phyloP scores from a whole-genome alignment of 1,140 invertebrate species.

The Panagrolaimus sp. region DNA sequence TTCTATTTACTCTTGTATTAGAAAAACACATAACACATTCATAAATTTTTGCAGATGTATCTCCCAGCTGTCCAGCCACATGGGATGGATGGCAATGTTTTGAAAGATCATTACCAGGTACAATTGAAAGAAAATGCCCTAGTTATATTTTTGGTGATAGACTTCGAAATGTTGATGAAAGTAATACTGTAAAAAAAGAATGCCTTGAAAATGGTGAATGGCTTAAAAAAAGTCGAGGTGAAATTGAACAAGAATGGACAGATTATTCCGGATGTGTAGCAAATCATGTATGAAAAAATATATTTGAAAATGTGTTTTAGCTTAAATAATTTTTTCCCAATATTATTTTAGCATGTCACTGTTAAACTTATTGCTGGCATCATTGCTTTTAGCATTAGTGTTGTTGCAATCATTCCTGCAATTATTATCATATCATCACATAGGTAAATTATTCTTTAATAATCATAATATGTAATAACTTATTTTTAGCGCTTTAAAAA shows the following conservation, averaged over 20 bases:
- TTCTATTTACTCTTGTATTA: too few relatives aligned
- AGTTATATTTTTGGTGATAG: conserved; percentile 27
- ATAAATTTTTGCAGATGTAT: too few relatives aligned
- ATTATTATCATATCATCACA: conserved; percentile 21
- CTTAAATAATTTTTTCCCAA: too few relatives aligned
- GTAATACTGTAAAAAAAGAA: conserved; percentile 7
- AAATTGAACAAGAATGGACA: conserved; percentile 16
- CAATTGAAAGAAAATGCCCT: conserved; percentile 23
- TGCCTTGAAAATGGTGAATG: conserved; percentile 11
- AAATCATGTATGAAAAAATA: too few relatives aligned
- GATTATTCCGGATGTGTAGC: conserved; percentile 16
- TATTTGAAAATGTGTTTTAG: too few relatives aligned
- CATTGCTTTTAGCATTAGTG: conserved; percentile 12
- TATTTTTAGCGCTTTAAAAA: conserved; percentile 33
- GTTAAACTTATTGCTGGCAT: conserved; percentile 50
- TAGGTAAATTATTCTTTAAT: conserved; percentile 27
- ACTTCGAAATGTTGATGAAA: neutral
- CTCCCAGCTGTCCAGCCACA: conserved; percentile 31
- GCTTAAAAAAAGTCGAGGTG: neutral
- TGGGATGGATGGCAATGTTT: conserved; percentile 42
- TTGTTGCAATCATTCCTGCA: conserved; percentile 25
- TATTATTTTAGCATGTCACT: neutral
- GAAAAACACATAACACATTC: too few relatives aligned
- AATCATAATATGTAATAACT: conserved; percentile 14
- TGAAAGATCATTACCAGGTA: conserved; percentile 25